Base-by-base conservation (phyloP, 2,888 invertebrate species). In the Sipunculus nudus region DNA sequence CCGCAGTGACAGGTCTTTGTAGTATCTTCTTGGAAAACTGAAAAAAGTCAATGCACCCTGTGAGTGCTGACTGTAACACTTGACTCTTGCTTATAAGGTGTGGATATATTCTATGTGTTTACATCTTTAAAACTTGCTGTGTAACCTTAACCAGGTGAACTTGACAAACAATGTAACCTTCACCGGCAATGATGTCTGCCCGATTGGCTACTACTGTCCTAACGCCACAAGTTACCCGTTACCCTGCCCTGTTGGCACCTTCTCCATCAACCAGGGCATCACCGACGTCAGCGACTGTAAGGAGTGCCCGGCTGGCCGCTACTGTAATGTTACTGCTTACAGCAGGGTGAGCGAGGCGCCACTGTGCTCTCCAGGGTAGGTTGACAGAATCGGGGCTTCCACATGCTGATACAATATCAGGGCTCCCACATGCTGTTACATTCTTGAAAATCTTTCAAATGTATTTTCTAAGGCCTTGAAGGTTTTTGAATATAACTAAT, bases 141-240 rank as follows among this genome's bases (percentile, higher is more conserved):
- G n/a, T n/a, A n/a, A n/a, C n/a, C n/a, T n/a, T n/a, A n/a, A n/a
- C 25, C 63, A 80, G 79, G 76, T 79, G 21, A 69, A 79, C 53
- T 50, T 49, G 6, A 64, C 52, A 13, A 71, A 76, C 66, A 76
- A 74, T 54, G 53, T 57, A 0, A 72, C 74, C 21, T 80, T 74
- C 70, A 78, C 77, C 43, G 81, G 79, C 16, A 80, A 80, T 66
- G 77, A 79, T 64, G 59, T 72, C 3, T 81, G 81, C 61, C 81
- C 81, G 2, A 59, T 73, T 10, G 81, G 81, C 29, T 80, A 78
- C 65, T 81, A 75, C 66, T 81, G 81, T 65, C 68, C 75, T 10
- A 76, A 74, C 45, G 78, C 77, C 25, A 75, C 78, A 5, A 68
- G 62, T 32, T 77, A 78, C 62, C 81, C 81, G 1, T 35, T 58